Evolutionary conservation across 1,140 invertebrate genomes (phyloP).

Genomic region (Drosophila lini): DNA sequence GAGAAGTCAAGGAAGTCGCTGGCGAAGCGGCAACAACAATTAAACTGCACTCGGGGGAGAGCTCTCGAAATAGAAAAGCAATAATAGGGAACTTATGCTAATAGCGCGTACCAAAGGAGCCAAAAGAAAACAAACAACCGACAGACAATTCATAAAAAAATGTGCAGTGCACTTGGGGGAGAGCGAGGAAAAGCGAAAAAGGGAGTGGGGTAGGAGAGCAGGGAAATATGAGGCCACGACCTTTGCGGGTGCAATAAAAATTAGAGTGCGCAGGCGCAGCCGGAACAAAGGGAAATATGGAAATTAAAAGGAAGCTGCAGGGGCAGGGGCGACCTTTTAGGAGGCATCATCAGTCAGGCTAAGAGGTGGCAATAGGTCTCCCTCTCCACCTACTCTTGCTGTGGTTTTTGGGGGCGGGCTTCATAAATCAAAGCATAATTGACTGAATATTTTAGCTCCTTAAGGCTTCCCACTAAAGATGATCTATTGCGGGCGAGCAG

Average conservation of each 20-base stretch:
- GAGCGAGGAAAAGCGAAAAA: neutral
- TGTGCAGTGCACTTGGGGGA: conserved; percentile 42
- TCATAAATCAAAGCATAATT: conserved; percentile 75
- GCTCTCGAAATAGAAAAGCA: conserved; percentile 48
- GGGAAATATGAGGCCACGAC: conserved; percentile 24
- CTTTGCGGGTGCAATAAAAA: conserved; percentile 63
- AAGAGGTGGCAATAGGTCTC: conserved; percentile 63
- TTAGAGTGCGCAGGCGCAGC: conserved; percentile 71
- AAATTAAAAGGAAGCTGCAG: conserved; percentile 46
- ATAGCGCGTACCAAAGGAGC: conserved; percentile 77
- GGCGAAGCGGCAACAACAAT: conserved; percentile 29
- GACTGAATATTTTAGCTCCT: conserved; percentile 35
- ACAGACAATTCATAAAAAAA: conserved; percentile 75
- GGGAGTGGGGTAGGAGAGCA: neutral
- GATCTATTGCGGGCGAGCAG: conserved; percentile 41
- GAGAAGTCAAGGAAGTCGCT: conserved; percentile 14
- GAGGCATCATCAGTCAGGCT: conserved; percentile 25
- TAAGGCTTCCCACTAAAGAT: conserved; percentile 23
- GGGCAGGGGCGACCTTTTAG: conserved; percentile 49
- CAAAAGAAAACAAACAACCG: conserved; percentile 49
- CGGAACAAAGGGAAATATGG: conserved; percentile 11
- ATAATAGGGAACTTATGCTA: conserved; percentile 71
- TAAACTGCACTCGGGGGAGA: conserved; percentile 43
- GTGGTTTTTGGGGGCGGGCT: conserved; percentile 11
- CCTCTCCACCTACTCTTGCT: conserved; percentile 2